Conservation (phyloP, 2,113 vertebrate genomes). For the Plecturocebus donacophilus region DNA sequence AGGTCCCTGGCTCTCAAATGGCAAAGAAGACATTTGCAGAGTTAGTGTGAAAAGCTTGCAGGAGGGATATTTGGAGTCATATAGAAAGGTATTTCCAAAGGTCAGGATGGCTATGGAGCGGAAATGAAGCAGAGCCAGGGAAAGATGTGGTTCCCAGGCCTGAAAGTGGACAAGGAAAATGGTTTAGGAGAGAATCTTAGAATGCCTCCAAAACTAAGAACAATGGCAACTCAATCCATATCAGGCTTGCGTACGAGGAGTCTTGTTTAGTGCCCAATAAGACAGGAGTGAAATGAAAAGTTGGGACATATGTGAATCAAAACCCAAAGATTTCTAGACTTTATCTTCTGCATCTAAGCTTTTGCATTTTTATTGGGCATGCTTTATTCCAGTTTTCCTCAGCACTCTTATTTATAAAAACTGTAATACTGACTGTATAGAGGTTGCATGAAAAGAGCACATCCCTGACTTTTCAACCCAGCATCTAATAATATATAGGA, state of each 20-base stretch:
- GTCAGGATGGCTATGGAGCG: neutral
- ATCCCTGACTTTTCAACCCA: neutral
- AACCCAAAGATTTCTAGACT: neutral
- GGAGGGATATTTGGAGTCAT: neutral
- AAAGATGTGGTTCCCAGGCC: neutral
- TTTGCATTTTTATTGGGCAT: neutral
- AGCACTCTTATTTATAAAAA: constrained; percentile 8
- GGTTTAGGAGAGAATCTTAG: neutral
- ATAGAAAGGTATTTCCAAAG: neutral
- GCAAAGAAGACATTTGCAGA: neutral
- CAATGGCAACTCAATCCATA: neutral
- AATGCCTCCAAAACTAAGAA: neutral
- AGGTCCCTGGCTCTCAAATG: neutral
- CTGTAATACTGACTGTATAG: neutral
- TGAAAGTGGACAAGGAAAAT: neutral
- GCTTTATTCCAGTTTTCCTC: neutral
- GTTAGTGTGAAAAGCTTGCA: neutral
- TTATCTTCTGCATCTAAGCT: neutral
- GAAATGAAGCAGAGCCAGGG: neutral
- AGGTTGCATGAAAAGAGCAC: neutral
- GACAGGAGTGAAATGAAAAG: neutral
- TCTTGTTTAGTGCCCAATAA: neutral
- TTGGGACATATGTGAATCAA: neutral
- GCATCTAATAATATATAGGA: neutral
- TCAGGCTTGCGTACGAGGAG: neutral